phyloP scores from a whole-genome alignment of 2,888 invertebrate genomes.

The Salpingus planirostris region DNA sequence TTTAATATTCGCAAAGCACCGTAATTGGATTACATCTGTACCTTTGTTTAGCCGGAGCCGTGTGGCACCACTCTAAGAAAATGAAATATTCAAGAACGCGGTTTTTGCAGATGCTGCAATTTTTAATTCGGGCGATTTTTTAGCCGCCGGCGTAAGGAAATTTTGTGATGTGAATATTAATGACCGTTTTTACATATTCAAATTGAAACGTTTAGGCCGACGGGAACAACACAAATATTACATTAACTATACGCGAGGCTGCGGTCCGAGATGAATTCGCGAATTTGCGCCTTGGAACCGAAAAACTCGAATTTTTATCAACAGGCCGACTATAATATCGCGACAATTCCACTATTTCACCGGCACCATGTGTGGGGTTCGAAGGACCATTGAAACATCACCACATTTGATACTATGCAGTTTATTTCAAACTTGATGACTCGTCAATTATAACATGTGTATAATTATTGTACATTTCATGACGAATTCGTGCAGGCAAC shows the following conservation, averaged over 20 bases:
- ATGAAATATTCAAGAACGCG: constrained; percentile 31
- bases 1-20: constrained; percentile 28
- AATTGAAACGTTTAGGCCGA: constrained; percentile 14
- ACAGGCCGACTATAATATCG: too few species aligned
- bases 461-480: too few species aligned
- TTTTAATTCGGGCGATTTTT: constrained; percentile 19
- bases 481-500: too few species aligned
- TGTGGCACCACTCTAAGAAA: constrained; percentile 25
- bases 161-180: constrained; percentile 19
- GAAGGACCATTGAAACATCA: too few species aligned
- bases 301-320: too few species aligned
- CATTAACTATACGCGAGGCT: constrained; percentile 8
- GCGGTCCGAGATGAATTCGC: constrained; percentile 5
- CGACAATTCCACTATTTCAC: too few species aligned
- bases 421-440: too few species aligned
- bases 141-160: constrained; percentile 9
- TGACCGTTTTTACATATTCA: constrained; percentile 15
- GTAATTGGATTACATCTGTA: constrained; percentile 33
- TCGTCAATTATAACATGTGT: too few species aligned
- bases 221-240: constrained; percentile 14
- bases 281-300: too few species aligned
- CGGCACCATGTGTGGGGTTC: too few species aligned
- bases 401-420: too few species aligned
- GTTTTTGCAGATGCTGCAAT: constrained; percentile 21
- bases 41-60: constrained; percentile 28